Evolutionary conservation across 2,113 vertebrate species (phyloP).

Genomic region (Clinocottus analis): DNA sequence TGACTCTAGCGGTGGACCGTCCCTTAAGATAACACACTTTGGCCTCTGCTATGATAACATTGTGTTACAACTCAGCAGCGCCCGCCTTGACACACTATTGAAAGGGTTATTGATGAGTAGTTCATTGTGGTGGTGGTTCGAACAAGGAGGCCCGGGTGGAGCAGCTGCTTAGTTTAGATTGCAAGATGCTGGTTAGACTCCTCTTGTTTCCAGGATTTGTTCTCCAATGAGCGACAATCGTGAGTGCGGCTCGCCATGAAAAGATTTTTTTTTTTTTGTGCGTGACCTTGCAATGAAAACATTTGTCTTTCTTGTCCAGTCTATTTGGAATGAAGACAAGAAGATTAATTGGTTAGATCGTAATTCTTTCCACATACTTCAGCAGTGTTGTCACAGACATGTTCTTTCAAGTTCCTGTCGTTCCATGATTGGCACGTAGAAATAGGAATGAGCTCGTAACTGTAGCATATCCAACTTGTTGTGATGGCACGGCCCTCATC

Average conservation of each 20-base stretch:
- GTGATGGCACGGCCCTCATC: not conserved
- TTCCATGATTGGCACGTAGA: not conserved
- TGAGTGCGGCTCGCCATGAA: not conserved
- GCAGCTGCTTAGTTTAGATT: constrained; percentile 25
- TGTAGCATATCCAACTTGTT: not conserved
- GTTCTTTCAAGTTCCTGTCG: not conserved
- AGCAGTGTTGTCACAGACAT: not conserved
- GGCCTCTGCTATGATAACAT: constrained; percentile 65
- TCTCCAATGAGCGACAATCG: not conserved
- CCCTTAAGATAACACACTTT: constrained; percentile 57
- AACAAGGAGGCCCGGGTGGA: not conserved
- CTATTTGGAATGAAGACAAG: not conserved
- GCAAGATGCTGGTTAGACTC: not conserved
- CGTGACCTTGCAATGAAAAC: not conserved
- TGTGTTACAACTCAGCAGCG: constrained; percentile 18
- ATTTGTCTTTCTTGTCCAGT: not conserved
- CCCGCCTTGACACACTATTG: constrained; percentile 1
- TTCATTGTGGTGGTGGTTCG: constrained; percentile 3
- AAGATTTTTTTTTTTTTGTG: not conserved
- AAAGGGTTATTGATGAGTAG: constrained; percentile 28
- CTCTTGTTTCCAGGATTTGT: not conserved
- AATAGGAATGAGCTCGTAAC: not conserved
- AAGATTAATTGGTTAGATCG: not conserved
- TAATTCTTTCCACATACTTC: not conserved
- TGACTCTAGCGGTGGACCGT: constrained; percentile 14